Evolutionary conservation across 1,140 invertebrate genomes (phyloP), one percentile per base, ranked within the genome.

Genomic region (Camponotus floridanus): DNA sequence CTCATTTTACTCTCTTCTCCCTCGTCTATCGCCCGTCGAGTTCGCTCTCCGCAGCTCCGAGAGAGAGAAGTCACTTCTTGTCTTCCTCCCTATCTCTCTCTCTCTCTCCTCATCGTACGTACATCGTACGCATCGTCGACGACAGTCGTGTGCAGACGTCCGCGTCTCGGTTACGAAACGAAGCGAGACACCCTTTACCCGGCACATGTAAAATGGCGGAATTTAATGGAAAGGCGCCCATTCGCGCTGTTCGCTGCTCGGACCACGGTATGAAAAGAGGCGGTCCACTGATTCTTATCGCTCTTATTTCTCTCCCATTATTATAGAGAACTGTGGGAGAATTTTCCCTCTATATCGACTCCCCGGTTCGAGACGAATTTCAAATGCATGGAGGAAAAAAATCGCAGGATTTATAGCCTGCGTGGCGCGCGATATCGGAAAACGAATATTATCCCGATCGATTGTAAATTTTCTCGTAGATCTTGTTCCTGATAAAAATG

Each of bases 161-260:
- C 80, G 85, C 59, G 65, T 85, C 90, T 90, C 81, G 88, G 87
- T 61, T 86, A 87, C 89, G 90, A 89, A 89, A 90, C 90, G 73
- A 91, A 90, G 61, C 89, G 90, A 90, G 70, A 90, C 90, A 91
- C 89, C 90, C 48, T 51, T 89, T 89, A 88, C 83, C 84, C 87
- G 79, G 74, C 85, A 59, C 68, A 85, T 86, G 48, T 90, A 91
- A 91, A 91, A 91, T 91, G 90, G 90, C 90, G 90, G 89, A 87
- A 90, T 88, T 91, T 91, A 90, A 91, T 91, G 89, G 89, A 90
- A 87, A 91, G 85, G 33, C 88, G 89, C 62, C 76, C 57, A 76
- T 6, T 55, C 51, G 74, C 73, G 76, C 79, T 86, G 90, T 91
- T 91, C 90, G 90, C 57, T 76, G 71, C 13, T 48, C 45, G 64